Evolutionary conservation across 2,113 vertebrate species (phyloP).

Genomic region (Aythya baeri): DNA sequence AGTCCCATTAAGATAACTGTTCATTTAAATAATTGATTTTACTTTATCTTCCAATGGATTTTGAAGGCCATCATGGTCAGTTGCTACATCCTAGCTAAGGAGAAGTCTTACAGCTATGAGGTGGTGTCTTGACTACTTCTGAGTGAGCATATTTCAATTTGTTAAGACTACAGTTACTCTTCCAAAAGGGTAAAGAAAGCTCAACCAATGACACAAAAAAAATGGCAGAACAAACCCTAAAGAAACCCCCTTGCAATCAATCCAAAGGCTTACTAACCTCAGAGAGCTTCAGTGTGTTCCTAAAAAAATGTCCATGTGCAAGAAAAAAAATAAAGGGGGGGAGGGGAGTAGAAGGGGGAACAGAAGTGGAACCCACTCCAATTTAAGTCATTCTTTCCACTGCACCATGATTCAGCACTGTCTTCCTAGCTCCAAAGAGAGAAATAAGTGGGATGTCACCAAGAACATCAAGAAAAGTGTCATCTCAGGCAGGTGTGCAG

Average conservation of each 20-base stretch:
- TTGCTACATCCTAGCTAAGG: not conserved
- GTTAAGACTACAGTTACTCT: not conserved
- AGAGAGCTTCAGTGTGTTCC: not conserved
- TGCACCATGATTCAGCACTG: not conserved
- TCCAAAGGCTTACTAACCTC: not conserved
- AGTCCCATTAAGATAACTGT: constrained; percentile 5
- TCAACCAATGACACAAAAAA: not conserved
- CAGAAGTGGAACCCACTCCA: not conserved
- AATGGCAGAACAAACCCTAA: not conserved
- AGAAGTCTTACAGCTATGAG: not conserved
- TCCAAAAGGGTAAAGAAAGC: not conserved
- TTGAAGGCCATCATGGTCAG: not conserved
- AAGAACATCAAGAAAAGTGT: not conserved
- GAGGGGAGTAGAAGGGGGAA: rapidly evolving
- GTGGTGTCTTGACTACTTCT: not conserved
- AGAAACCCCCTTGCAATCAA: not conserved
- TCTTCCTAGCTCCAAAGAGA: not conserved
- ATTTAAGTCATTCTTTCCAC: not conserved
- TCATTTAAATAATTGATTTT: constrained; percentile 22
- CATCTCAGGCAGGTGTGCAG: rapidly evolving
- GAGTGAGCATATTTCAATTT: not conserved
- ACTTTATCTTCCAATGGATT: not conserved
- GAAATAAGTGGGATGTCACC: not conserved
- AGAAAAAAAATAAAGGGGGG: not conserved
- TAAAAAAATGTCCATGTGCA: rapidly evolving